Percentiles rank a stretch among this genome's conserved stretches.
These are phyloP conservation scores for Catalaphyllia jardinei DNA, from an alignment of 64 coral and sea anemone species.

Conservation along the genomic window DNA sequence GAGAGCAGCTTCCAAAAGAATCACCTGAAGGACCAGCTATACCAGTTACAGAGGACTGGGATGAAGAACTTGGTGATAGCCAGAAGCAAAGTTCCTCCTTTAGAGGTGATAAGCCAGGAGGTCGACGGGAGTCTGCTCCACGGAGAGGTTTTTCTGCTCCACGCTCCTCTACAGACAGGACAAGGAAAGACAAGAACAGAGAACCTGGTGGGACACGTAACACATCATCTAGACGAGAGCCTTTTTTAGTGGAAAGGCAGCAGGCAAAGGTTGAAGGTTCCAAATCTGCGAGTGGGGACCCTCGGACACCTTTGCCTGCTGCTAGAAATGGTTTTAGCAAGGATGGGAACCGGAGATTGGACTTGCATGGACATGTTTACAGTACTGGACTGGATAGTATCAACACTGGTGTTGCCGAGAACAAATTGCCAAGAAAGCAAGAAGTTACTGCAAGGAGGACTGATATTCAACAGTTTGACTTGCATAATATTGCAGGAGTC, in stretches of 20 bases:
- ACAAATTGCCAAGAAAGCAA: constrained; percentile 46
- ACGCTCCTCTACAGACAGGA: constrained; percentile 23
- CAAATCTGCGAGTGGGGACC: constrained; percentile 68
- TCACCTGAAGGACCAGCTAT: constrained; percentile 42
- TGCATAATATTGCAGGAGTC: constrained; percentile 95
- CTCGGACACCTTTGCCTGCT: constrained; percentile 93
- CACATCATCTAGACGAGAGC: constrained; percentile 72
- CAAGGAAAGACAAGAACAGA: constrained; percentile 47
- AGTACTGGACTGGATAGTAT: constrained; percentile 81
- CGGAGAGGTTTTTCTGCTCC: constrained; percentile 24
- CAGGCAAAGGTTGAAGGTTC: constrained; percentile 99
- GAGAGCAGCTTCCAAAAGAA: constrained; percentile 6
- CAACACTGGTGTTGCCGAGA: constrained; percentile 42
- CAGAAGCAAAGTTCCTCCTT: constrained; percentile 31
- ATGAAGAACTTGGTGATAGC: constrained; percentile 57
- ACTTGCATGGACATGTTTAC: constrained; percentile 41
- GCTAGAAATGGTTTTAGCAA: constrained; percentile 73
- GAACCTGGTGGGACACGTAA: constrained; percentile 59
- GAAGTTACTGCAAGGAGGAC: constrained; percentile 55
- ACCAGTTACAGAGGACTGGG: constrained; percentile 86
- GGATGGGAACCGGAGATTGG: constrained; percentile 66
- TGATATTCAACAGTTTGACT: constrained; percentile 81
- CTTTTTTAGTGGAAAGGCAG: constrained; percentile 99
- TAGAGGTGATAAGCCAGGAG: constrained; percentile 57
- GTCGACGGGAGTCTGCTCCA: constrained; percentile 16